These are phyloP conservation scores for Enhydra lutris DNA, from an alignment of 2,113 vertebrate species.

Conservation along the genomic window DNA sequence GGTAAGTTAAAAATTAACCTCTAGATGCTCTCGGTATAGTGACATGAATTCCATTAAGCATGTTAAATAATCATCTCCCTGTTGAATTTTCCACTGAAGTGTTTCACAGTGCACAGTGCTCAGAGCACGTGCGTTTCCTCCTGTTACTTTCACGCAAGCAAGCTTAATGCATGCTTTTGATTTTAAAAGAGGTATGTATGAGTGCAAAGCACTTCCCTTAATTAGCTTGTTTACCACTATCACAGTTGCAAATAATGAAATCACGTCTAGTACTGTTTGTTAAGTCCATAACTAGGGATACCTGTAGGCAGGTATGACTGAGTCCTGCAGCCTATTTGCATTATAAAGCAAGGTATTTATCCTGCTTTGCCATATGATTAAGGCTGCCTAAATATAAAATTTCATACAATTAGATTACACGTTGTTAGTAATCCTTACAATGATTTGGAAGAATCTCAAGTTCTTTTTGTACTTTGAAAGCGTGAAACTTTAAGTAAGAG, in stretches of 20 bases:
- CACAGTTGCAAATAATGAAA: background rate
- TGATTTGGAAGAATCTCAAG: background rate
- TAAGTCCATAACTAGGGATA: background rate
- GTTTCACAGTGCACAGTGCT: background rate
- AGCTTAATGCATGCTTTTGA: background rate
- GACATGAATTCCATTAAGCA: constrained; percentile 39
- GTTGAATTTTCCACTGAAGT: constrained; percentile 30
- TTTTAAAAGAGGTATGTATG: background rate
- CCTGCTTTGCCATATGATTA: background rate
- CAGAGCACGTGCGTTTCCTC: background rate
- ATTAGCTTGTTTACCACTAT: background rate
- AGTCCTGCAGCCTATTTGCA: background rate
- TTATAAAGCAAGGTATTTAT: background rate
- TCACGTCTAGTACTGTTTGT: background rate
- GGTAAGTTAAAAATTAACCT: constrained; percentile 52
- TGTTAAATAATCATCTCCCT: constrained; percentile 51
- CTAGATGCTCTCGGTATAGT: constrained; percentile 37
- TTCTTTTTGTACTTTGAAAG: background rate
- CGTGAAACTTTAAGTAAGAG: background rate
- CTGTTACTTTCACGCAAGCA: background rate
- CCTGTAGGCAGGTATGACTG: background rate
- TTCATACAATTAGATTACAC: background rate
- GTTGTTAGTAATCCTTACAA: background rate
- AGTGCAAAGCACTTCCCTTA: background rate
- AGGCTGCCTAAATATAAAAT: background rate